Evolutionary conservation across 2,888 invertebrate genomes (phyloP).

Genomic region (Hedychridium roseum): DNA sequence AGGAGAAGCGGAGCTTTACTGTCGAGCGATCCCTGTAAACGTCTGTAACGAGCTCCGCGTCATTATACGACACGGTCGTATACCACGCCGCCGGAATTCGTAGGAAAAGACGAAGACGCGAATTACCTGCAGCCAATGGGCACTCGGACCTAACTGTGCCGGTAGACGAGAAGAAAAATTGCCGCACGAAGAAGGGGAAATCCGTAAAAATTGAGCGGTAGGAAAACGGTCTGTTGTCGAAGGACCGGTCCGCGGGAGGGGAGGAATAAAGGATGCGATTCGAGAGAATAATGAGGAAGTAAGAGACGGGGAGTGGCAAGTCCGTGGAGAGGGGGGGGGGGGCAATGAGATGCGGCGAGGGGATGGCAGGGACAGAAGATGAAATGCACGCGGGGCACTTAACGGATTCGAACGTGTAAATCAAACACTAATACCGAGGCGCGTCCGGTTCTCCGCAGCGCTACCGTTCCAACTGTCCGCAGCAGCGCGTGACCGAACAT

Average conservation of each 20-base stretch:
- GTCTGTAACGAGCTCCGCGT: not conserved
- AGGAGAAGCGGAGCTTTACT: slow-evolving; percentile 6
- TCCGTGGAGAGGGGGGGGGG: not conserved
- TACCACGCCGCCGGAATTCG: not conserved
- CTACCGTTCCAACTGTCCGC: slow-evolving; percentile 50
- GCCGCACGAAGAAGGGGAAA: too few species aligned
- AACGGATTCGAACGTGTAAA: slow-evolving; percentile 49
- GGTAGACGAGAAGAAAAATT: too few species aligned
- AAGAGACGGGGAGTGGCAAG: not conserved
- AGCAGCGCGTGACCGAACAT: slow-evolving; percentile 59
- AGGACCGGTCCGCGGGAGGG: too few species aligned
- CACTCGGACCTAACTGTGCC: too few species aligned
- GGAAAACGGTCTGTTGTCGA: too few species aligned
- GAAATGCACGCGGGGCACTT: too few species aligned
- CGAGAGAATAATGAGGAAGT: not conserved
- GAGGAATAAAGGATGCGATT: not conserved
- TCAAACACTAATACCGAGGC: slow-evolving; percentile 41
- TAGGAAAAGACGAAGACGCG: not conserved
- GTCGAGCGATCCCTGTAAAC: not conserved
- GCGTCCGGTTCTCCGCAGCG: slow-evolving; percentile 26
- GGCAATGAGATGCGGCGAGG: not conserved
- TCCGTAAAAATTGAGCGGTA: too few species aligned
- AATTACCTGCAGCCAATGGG: too few species aligned
- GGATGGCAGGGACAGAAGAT: too few species aligned
- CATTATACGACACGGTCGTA: not conserved